phyloP scores from a whole-genome alignment of 2,797 vertebrate genomes.

The Myotis pilosus region DNA sequence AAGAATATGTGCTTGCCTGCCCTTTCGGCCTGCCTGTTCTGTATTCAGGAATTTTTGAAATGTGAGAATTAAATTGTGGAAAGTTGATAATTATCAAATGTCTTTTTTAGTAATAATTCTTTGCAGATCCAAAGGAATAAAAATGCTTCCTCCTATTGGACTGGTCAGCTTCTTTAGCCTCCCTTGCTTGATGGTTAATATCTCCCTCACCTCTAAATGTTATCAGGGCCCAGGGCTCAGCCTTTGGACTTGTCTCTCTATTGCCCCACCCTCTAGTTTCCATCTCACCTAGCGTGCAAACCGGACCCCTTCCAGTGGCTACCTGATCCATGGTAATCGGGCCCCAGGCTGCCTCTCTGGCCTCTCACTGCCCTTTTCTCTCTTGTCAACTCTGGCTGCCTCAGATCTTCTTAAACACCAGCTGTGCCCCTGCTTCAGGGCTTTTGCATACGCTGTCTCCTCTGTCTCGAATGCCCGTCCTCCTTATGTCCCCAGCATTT shows the following conservation, averaged over 20 bases:
- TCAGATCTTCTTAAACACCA: not conserved
- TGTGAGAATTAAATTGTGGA: not conserved
- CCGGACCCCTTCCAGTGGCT: not conserved
- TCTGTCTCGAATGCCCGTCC: not conserved
- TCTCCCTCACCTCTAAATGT: not conserved
- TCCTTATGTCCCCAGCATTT: not conserved
- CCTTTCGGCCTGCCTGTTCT: not conserved
- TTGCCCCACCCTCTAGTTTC: not conserved
- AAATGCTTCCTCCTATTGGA: not conserved
- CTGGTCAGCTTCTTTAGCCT: not conserved
- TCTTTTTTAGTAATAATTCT: constrained; percentile 12
- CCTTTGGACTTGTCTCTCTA: not conserved
- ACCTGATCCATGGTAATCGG: not conserved
- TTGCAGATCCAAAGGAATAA: not conserved
- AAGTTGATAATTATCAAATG: constrained; percentile 21
- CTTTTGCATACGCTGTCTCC: not conserved
- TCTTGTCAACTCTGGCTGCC: not conserved
- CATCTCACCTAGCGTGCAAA: not conserved
- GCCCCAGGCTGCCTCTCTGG: not conserved
- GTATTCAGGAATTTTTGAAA: constrained; percentile 13
- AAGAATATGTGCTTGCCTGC: not conserved
- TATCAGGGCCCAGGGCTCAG: not conserved
- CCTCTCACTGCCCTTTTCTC: not conserved
- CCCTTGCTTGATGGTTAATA: not conserved
- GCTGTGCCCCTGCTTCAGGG: not conserved